Evolutionary conservation across 2,113 vertebrate species (phyloP), one percentile per base, ranked within the genome.

Genomic region (Bothrops jararaca): DNA sequence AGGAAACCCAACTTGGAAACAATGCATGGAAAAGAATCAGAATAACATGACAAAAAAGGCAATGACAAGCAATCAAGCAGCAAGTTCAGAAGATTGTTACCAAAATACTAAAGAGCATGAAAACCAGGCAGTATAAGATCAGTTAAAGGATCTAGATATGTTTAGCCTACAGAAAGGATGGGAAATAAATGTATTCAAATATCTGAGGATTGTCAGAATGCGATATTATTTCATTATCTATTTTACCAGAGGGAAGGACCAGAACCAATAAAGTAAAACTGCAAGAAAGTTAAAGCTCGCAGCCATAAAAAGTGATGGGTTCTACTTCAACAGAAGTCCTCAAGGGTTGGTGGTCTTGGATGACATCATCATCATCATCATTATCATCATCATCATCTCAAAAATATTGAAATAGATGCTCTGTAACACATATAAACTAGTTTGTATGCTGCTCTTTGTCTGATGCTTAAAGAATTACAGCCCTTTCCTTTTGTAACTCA

Each of bases 381-480:
- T 18, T 2, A 56, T 56, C 54, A 18, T 56, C 54, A 56, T 56
- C 15, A 74, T 74, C n/a, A 34, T 34, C 5, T 34, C 64, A 74
- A 13, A 74, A 34, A 74, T 74, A 74, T 74, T 74, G 18, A 56
- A 74, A 74, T n/a, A 34, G 64, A 34, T 74, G n/a, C n/a, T 74
- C 64, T 74, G n/a, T 34, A 34, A 74, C 34, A 13, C n/a, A 18
- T 18, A 34, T 18, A 6, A 74, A 34, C 64, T 74, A 74, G 12
- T 69, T 74, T 74, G 64, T n/a, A 18, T 93, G 45, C 45, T 87
- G 9, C 45, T 88, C 52, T 52, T 90, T 88, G 24, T 86, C 52
- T 80, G 85, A 52, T 24, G 20, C 69, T 92, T 80, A 52, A 85
- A 45, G 92, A 92, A 92, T 57, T 93, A 58, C 39, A 92, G 88